Evolutionary conservation across 2,888 invertebrate species (phyloP), one percentile per base, ranked within the genome.

Genomic region (Catonia carolina): DNA sequence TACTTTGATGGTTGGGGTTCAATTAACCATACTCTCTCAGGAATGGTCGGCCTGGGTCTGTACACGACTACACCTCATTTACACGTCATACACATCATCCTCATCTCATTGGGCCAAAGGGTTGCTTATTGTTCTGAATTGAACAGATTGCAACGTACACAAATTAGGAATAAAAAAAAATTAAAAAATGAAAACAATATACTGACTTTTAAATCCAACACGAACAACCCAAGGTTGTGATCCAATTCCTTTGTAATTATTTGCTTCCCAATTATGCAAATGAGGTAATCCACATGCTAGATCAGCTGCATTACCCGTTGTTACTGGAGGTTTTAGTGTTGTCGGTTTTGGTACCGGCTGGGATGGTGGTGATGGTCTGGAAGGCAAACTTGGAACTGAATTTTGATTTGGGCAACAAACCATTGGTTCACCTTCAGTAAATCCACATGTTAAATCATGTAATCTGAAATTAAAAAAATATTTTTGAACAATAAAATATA

Each of bases 161-260:
- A n/a, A n/a, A n/a, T n/a, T n/a, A n/a, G n/a, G n/a, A n/a, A n/a
- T n/a, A n/a, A n/a, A n/a, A n/a, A n/a, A n/a, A n/a, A n/a, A n/a
- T n/a, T n/a, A n/a, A n/a, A n/a, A n/a, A n/a, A n/a, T n/a, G n/a
- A n/a, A n/a, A n/a, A n/a, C n/a, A n/a, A n/a, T n/a, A 22, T 7
- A 72, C 80, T 78, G 72, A 88, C 89, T 82, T 67, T 82, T 81
- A 66, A 88, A 89, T 31, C 86, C 88, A 60, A 89, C 77, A 65
- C 87, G 76, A 0, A 81, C 87, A 0, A 85, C 81, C 79, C 86
- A 89, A 0, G 89, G 89, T 69, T 84, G 85, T 0, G 83, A 79
- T 1, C 89, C 89, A 6, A 88, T 60, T 2, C 66, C 67, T 15
- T 64, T 56, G 15, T 61, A 53, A 42, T 67, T 64, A 42, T 63